Conservation (phyloP, 2,797 vertebrate genomes). For the Corythornis leucogaster region DNA sequence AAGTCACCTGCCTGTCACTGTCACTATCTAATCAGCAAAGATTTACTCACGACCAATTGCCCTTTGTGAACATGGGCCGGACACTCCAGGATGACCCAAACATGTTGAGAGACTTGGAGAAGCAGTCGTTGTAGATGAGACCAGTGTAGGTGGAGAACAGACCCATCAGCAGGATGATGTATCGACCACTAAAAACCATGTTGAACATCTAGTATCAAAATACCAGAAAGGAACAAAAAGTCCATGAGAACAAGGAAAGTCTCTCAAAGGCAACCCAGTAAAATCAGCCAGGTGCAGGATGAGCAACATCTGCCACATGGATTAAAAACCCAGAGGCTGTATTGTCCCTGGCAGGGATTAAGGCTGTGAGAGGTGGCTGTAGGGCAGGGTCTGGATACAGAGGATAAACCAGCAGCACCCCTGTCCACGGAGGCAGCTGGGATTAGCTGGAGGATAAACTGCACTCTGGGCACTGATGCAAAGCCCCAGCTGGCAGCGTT, state of each 20-base stretch:
- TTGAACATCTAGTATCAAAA: constrained; percentile 87
- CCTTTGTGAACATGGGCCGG: constrained; percentile 88
- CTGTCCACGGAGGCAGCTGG: not conserved
- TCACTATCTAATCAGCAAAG: not conserved
- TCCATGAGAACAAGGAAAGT: not conserved
- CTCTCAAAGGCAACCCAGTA: not conserved
- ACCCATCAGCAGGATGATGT: constrained; percentile 98
- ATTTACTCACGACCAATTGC: constrained; percentile 91
- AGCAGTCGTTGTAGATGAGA: constrained; percentile 98
- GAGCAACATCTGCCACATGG: rapidly evolving
- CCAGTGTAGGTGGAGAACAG: constrained; percentile 96
- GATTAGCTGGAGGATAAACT: not conserved
- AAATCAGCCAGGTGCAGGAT: not conserved
- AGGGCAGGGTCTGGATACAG: not conserved
- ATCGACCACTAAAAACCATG: constrained; percentile 94
- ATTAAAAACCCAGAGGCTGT: not conserved
- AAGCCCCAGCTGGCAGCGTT: not conserved
- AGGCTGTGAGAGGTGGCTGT: not conserved
- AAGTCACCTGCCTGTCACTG: not conserved
- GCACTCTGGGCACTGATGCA: not conserved
- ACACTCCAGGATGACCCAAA: constrained; percentile 97
- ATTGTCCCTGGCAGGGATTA: not conserved
- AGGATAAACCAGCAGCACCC: not conserved
- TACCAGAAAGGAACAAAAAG: not conserved
- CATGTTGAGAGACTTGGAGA: constrained; percentile 95